phyloP scores from a whole-genome alignment of 2,888 invertebrate genomes.

The Chalcosyrphus nemorum region DNA sequence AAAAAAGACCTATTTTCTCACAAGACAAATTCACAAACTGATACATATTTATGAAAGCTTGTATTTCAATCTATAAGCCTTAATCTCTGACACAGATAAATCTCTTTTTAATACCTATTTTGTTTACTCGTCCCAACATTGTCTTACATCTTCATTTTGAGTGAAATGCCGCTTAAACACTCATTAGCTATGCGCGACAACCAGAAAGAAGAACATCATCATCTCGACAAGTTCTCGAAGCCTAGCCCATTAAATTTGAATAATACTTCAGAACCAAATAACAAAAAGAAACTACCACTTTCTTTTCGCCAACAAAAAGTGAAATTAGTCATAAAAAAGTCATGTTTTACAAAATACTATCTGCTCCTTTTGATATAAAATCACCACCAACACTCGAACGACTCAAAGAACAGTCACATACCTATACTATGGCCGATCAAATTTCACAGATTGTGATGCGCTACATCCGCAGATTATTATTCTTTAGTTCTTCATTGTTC shows the following conservation, averaged over 20 bases:
- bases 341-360: background rate
- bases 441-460: slow-evolving; percentile 17
- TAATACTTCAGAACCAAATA: background rate
- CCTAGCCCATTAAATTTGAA: background rate
- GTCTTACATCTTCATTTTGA: background rate
- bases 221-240: background rate
- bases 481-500: slow-evolving; percentile 39
- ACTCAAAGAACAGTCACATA: background rate
- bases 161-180: background rate
- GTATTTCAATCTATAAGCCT: too few relatives aligned
- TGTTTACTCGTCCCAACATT: too few relatives aligned
- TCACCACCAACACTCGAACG: slow-evolving; percentile 3
- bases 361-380: slow-evolving; percentile 10
- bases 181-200: background rate
- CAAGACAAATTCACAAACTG: too few relatives aligned
- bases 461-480: slow-evolving; percentile 33
- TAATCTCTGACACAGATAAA: too few relatives aligned
- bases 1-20: too few relatives aligned
- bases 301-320: slow-evolving; percentile 44
- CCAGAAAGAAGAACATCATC: background rate
- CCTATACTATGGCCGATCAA: background rate
- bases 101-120: too few relatives aligned
- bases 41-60: too few relatives aligned
- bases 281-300: slow-evolving; percentile 5
- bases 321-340: slow-evolving; percentile 25